Evolutionary conservation across 2,113 vertebrate species (phyloP), one percentile per base, ranked within the genome.

Genomic region (Dromas ardeola): DNA sequence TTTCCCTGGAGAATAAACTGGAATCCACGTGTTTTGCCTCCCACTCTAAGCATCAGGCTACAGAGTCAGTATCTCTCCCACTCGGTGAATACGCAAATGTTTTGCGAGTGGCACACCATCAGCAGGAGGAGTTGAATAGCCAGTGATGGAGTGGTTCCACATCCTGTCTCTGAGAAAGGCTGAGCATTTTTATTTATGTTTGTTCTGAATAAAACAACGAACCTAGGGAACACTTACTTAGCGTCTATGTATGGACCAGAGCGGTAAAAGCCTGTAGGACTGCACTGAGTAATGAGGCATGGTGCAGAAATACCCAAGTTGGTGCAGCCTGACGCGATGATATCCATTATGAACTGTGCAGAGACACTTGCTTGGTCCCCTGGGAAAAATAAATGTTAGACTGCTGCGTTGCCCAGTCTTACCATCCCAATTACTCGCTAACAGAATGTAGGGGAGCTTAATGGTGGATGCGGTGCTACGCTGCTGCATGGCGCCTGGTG

Each of bases 41-140:
- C 95, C 89, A 86, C 93, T 96, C 86, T 62, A 32, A 77, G 89
- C 76, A 92, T 88, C 76, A 91, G 83, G 91, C 91, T 92, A 25
- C 65, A 58, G 84, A 95, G 86, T 91, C 80, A 71, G 80, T 78
- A 21, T 88, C 86, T 89, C 84, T 95, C 91, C 77, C 86, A 86
- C 91, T 86, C 88, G 84, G 55, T 58, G 55, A 92, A 74, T 42
- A 58, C 4, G 5, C 72, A 86, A 58, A 71, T 62, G 38, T 83
- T 94, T 81, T 70, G 65, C 4, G 1, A 95, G 91, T 49, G 65
- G 86, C n/a, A 58, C 42, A n/a, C 53, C 26, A 23, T 86, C 63
- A 86, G n/a, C 63, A 78, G 63, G 62, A 83, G 43, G 32, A 50
- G 13, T 61, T 85, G 67, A 73, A 66, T 77, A 83, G 88, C 71